Conservation (phyloP, 2,113 vertebrate genomes). For the Salminus brasiliensis region DNA sequence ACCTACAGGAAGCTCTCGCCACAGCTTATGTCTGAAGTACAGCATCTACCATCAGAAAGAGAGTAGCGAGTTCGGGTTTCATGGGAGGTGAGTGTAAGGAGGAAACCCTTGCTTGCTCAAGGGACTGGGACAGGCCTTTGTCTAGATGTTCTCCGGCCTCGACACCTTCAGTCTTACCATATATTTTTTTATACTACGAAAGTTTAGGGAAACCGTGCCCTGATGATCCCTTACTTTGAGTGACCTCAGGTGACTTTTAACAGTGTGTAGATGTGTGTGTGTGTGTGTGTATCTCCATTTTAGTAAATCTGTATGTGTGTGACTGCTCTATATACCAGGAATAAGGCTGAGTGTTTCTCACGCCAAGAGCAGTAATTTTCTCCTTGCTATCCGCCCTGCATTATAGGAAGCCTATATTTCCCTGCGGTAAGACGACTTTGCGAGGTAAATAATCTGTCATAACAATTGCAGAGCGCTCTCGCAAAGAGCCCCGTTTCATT, state of each 20-base stretch:
- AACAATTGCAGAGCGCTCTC: constrained; percentile 33
- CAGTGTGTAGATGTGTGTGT: not conserved
- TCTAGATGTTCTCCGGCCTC: no score
- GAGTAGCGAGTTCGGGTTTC: no score
- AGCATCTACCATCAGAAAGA: no score
- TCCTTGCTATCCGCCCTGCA: not conserved
- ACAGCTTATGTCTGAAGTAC: no score
- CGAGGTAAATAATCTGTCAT: constrained; percentile 50
- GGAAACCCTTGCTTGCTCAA: no score
- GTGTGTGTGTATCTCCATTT: not conserved
- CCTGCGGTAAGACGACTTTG: constrained; percentile 14
- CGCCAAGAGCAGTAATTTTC: not conserved
- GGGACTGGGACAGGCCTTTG: no score
- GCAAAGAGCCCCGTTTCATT: constrained; percentile 41
- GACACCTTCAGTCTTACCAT: no score
- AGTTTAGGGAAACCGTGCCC: no score
- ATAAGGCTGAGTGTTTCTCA: not conserved
- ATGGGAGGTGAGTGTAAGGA: no score
- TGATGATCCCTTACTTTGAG: not conserved
- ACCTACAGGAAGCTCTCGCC: no score
- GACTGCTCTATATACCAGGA: not conserved
- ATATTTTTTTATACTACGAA: no score
- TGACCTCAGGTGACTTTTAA: not conserved
- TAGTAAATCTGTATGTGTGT: not conserved
- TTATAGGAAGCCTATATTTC: constrained; percentile 11